phyloP scores from a whole-genome alignment of 2,113 vertebrate genomes.

The Dipodomys spectabilis region DNA sequence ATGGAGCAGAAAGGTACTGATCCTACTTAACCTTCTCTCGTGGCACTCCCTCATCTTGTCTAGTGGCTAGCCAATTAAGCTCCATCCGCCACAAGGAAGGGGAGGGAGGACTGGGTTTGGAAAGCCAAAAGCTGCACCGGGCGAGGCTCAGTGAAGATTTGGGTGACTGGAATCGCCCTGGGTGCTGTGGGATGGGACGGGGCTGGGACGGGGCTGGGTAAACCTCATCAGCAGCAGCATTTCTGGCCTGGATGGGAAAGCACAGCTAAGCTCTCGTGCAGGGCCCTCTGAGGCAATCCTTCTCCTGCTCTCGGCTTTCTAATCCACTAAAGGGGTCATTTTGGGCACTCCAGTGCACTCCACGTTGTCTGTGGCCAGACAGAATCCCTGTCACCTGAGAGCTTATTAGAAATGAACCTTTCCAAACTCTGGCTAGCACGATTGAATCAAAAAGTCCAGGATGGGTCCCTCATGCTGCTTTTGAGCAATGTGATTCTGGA shows the following conservation, averaged over 20 bases:
- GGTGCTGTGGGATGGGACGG: too few species aligned
- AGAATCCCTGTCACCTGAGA: not conserved
- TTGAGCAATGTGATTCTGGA: not conserved
- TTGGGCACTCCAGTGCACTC: rapidly evolving
- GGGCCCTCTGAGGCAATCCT: not conserved
- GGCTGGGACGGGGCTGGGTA: not conserved
- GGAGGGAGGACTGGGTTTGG: not conserved
- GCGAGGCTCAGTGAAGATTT: rapidly evolving
- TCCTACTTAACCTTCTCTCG: not conserved
- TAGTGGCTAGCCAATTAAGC: not conserved
- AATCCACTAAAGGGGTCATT: not conserved
- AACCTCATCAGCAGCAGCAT: not conserved
- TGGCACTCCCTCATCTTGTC: not conserved
- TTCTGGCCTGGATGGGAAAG: not conserved
- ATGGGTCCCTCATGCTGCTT: not conserved
- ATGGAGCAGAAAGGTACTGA: not conserved
- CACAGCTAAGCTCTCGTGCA: rapidly evolving
- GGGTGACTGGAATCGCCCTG: not conserved
- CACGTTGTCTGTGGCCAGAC: not conserved
- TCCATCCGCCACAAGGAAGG: not conserved
- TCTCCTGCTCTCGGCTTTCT: not conserved
- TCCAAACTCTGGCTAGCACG: not conserved
- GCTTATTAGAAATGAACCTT: not conserved
- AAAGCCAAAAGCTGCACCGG: not conserved
- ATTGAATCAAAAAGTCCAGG: not conserved